Conservation (phyloP, 2,113 vertebrate genomes). For the Gasterosteus nipponicus region DNA sequence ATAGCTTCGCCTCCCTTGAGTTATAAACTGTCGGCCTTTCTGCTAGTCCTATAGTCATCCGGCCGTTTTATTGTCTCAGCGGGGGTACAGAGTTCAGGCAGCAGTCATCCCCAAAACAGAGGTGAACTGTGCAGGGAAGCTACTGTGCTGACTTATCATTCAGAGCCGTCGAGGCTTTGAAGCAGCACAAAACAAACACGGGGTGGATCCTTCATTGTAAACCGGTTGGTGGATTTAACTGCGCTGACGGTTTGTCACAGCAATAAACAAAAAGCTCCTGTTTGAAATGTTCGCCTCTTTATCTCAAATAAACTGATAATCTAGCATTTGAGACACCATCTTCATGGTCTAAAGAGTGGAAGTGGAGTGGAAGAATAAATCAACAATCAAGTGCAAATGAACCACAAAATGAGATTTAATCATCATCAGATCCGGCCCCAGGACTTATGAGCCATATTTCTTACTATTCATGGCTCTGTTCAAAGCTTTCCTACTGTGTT, state of each 20-base stretch:
- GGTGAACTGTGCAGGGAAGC: slow-evolving; percentile 71
- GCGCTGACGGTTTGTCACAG: neutral
- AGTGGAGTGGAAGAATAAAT: neutral
- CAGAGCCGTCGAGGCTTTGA: slow-evolving; percentile 38
- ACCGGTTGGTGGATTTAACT: neutral
- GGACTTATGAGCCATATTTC: slow-evolving; percentile 15
- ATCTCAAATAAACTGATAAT: neutral
- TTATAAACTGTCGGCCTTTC: slow-evolving; percentile 80
- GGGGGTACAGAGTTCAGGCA: slow-evolving; percentile 81
- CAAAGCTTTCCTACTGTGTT: slow-evolving; percentile 32
- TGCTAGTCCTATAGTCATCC: slow-evolving; percentile 76
- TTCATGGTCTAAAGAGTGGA: neutral
- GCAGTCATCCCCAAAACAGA: slow-evolving; percentile 75
- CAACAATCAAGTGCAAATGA: slow-evolving; percentile 28
- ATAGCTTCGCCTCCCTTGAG: slow-evolving; percentile 69
- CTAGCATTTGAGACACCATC: neutral
- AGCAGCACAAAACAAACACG: slow-evolving; percentile 20
- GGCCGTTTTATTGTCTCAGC: slow-evolving; percentile 84
- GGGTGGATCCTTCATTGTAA: slow-evolving; percentile 19
- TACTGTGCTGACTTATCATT: slow-evolving; percentile 55
- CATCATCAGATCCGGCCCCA: neutral
- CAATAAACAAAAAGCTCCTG: slow-evolving; percentile 13
- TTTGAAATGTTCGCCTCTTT: slow-evolving; percentile 3
- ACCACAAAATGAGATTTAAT: slow-evolving; percentile 28
- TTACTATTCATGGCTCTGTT: slow-evolving; percentile 18